Evolutionary conservation across 1,140 invertebrate genomes (phyloP).

Genomic region (Contarinia nasturtii): DNA sequence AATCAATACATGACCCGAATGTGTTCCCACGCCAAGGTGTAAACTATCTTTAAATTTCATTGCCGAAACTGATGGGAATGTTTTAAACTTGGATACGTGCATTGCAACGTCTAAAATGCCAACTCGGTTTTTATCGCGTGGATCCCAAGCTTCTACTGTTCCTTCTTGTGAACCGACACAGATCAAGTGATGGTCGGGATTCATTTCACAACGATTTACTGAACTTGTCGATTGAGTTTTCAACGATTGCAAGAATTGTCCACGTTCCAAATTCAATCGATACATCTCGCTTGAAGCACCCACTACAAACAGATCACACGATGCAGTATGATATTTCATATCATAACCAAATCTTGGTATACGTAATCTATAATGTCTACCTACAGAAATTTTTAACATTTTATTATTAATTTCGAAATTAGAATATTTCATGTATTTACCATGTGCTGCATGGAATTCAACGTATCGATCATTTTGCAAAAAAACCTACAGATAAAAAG

Average conservation of each 20-base stretch:
- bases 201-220: slow-evolving; percentile 75
- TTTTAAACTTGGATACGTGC: slow-evolving; percentile 24
- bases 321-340: slow-evolving; percentile 74
- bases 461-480: slow-evolving; percentile 74
- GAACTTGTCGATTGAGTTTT: slow-evolving; percentile 44
- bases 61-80: slow-evolving; percentile 29
- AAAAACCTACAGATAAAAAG: slow-evolving; percentile 41
- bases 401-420: too few species aligned
- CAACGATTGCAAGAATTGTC: slow-evolving; percentile 77
- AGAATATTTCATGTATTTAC: too few species aligned
- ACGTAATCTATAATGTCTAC: slow-evolving; percentile 70
- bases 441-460: slow-evolving; percentile 87
- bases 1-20: slow-evolving; percentile 79
- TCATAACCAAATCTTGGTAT: slow-evolving; percentile 93
- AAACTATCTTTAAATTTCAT: slow-evolving; percentile 66
- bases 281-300: slow-evolving; percentile 79
- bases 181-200: slow-evolving; percentile 74
- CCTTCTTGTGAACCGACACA: slow-evolving; percentile 81
- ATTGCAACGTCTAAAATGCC: slow-evolving; percentile 73
- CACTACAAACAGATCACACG: slow-evolving; percentile 83
- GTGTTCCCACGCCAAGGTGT: slow-evolving; percentile 78
- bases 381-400: too few species aligned
- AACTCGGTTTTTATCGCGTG: slow-evolving; percentile 51
- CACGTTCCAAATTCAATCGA: slow-evolving; percentile 87
- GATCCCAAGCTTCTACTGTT: slow-evolving; percentile 91